Base-by-base conservation (phyloP, 2,888 invertebrate genomes). In the Hydrotaea cyrtoneurina region DNA sequence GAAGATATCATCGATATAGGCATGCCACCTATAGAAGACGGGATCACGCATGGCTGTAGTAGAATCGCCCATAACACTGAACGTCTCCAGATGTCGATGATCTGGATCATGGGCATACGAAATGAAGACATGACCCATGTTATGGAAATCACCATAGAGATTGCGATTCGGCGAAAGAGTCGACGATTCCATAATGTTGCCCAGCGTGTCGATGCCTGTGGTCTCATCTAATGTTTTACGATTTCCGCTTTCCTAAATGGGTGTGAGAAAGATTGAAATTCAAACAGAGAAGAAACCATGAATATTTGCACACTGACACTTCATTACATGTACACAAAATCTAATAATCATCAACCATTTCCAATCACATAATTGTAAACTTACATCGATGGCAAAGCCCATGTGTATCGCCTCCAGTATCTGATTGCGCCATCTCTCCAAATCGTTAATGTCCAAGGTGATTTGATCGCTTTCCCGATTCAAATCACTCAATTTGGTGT, bases 1-100 rank as follows among this genome's bases (percentile, higher is more conserved):
- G 93, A 97, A 97, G 31, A 97, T 92, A 87, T 96, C 95, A 88
- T 97, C 96, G 31, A 97, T 93, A 90, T 94, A 95, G 0, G 95
- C 94, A 89, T 97, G 97, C 96, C 96, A 97, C 89, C 96, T 95
- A 93, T 97, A 97, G 93, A 97, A 97, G 23, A 96, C 92, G 0
- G 97, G 97, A 92, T 97, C 97, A 2, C 97, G 93, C 97, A 97
- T 94, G 0, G 97, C 96, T 0, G 97, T 97, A 0, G 96, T 94
- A 0, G 96, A 95, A 89, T 97, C 97, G 0, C 96, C 97, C 94
- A 97, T 97, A 31, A 96, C 95, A 50, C 96, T 95, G 88, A 96
- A 96, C 66, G 94, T 94, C 92, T 97, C 97, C 95, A 96, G 89
- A 78, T 91, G 90, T 62, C 92, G 91, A 89, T 95, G 95, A 90